Evolutionary conservation across 2,797 vertebrate genomes (phyloP), one percentile per base, ranked within the genome.

Genomic region (Enteromius mattozi): DNA sequence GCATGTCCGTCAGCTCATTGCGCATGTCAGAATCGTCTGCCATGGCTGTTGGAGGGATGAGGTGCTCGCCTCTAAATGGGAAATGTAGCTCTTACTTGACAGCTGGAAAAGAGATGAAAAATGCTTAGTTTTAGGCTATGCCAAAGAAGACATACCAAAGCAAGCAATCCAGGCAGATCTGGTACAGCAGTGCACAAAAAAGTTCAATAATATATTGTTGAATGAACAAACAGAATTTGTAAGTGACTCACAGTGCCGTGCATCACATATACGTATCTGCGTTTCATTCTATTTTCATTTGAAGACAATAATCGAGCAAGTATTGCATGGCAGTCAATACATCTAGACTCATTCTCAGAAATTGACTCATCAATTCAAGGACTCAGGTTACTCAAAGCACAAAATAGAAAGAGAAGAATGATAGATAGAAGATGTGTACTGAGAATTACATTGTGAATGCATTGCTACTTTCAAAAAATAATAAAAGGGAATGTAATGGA

Each of bases 21-120:
- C 98, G 98, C 98, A 99, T 99, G 89, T 99, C 98, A 0, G 97
- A 93, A 16, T 99, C 98, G 78, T 99, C 97, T 1, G 97, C 98
- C 98, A 99, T 99, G 90, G 89, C 90, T 86, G 89, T 78, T 87
- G 91, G 83, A 89, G 92, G 88, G 89, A 88, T 88, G 85, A 81
- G 89, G 86, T 1, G n/a, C 91, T 90, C 85, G 78, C 84, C 86
- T 82, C 90, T 88, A 90, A 91, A 89, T 83, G 91, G 80, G 85
- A 90, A 90, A 5, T 19, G 66, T 82, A 72, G 69, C 42, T 82
- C 30, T 80, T 86, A 82, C 77, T 66, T 68, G 51, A 87, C 61
- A 35, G 37, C 84, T 85, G 51, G 37, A 81, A 69, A 40, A 75
- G 33, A 84, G 47, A 82, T 13, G 47, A 80, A 35, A 54, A 19